Evolutionary conservation across 2,888 invertebrate genomes (phyloP), one percentile per base, ranked within the genome.

Genomic region (Chloroclysta siterata): DNA sequence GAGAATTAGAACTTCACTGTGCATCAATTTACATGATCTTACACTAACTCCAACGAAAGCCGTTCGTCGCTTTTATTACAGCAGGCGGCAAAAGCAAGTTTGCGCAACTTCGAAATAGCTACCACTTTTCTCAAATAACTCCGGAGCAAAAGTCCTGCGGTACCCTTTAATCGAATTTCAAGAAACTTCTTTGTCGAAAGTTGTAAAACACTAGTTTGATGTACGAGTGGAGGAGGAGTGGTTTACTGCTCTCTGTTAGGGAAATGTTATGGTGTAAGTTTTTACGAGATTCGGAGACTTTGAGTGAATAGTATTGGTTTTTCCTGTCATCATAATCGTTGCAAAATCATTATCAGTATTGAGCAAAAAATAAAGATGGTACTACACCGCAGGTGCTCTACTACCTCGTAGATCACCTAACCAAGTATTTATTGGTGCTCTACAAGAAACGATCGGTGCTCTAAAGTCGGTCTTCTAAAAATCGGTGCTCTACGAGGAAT

Each of bases 91-190:
- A 71, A 65, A 48, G 50, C 50, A 58, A 75, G 69, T 70, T 73
- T 48, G 52, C 53, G 63, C 54, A 77, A 80, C 71, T 75, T 79
- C 50, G 67, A 57, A 77, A 76, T 69, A 74, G 69, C 75, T 75
- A 73, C 73, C 71, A 76, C 73, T 80, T 78, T 74, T 73, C 73
- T 72, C 71, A 66, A 72, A 70, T 75, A 81, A 76, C 79, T 75
- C 53, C 69, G 50, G 57, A 65, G 72, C 78, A 80, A 82, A 80
- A 84, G 82, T 79, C 80, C 81, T 83, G 85, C 79, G 82, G 83
- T 79, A 78, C 77, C 77, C 77, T 82, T 79, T 83, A 83, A 86
- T 85, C 85, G 82, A 85, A 85, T 86, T 82, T 83, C 73, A 72
- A 74, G 78, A 77, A 83, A 82, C 78, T 84, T 84, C 80, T 82